These are phyloP conservation scores for Nymphalis io DNA, from an alignment of 1,140 invertebrate genomes.

Conservation along the genomic window DNA sequence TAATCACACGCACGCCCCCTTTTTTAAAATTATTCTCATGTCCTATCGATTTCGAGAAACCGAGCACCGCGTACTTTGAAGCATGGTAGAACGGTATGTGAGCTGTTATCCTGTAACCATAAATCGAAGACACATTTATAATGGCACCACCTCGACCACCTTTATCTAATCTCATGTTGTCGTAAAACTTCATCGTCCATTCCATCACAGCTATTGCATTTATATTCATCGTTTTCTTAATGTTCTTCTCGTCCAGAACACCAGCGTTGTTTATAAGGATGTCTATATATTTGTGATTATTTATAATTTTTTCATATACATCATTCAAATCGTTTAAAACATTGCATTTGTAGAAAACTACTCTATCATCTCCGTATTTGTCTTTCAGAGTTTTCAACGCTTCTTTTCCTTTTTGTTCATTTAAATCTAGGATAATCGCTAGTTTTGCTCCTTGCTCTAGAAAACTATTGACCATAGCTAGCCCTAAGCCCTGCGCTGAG, in stretches of 20 bases:
- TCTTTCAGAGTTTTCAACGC: conserved; percentile 61
- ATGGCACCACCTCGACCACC: conserved; percentile 83
- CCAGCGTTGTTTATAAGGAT: conserved; percentile 84
- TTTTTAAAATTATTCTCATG: conserved; percentile 80
- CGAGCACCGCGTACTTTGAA: conserved; percentile 84
- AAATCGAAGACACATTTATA: conserved; percentile 84
- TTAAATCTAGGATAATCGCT: conserved; percentile 67
- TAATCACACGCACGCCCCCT: conserved; percentile 78
- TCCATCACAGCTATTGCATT: conserved; percentile 62
- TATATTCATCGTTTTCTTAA: conserved; percentile 62
- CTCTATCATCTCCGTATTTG: conserved; percentile 74
- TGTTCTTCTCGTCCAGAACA: conserved; percentile 80
- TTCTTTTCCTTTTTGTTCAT: conserved; percentile 51
- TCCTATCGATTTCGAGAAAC: conserved; percentile 79
- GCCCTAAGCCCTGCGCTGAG: conserved; percentile 48
- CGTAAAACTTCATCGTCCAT: conserved; percentile 59
- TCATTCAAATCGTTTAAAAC: conserved; percentile 74
- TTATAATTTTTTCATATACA: conserved; percentile 64
- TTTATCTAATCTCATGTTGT: conserved; percentile 82
- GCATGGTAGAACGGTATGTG: conserved; percentile 84
- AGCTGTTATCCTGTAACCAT: conserved; percentile 82
- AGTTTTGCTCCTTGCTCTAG: conserved; percentile 47
- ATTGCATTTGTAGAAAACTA: conserved; percentile 77
- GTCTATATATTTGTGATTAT: conserved; percentile 78
- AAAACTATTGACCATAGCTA: conserved; percentile 49